Conservation (phyloP, 1,140 invertebrate species). For the Musca vetustissima region DNA sequence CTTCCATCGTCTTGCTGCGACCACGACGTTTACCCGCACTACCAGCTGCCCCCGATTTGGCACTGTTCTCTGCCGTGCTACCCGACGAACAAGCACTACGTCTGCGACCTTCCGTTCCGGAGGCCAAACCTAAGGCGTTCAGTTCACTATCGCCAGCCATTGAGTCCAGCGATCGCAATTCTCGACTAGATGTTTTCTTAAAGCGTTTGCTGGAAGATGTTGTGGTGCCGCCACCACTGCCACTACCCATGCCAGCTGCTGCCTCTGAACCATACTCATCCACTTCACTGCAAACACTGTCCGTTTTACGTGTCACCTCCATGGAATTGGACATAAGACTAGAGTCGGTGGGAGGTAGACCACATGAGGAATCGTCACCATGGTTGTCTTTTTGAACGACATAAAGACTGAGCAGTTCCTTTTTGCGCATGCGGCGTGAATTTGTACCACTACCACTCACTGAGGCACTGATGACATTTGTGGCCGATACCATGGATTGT, state of each 20-base stretch:
- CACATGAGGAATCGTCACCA: slow-evolving; percentile 68
- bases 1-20: slow-evolving; percentile 54
- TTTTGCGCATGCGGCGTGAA: slow-evolving; percentile 83
- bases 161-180: slow-evolving; percentile 57
- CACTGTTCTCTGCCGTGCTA: slow-evolving; percentile 47
- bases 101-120: slow-evolving; percentile 51
- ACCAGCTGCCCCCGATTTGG: slow-evolving; percentile 44
- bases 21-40: slow-evolving; percentile 50
- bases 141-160: slow-evolving; percentile 33
- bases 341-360: slow-evolving; percentile 52
- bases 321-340: slow-evolving; percentile 30
- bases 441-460: slow-evolving; percentile 62
- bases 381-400: slow-evolving; percentile 82
- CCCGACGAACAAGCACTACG: slow-evolving; percentile 56
- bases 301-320: slow-evolving; percentile 40
- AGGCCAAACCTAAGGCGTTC: slow-evolving; percentile 30
- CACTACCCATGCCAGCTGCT: background rate
- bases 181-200: slow-evolving; percentile 53
- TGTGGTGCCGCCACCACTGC: too few relatives aligned
- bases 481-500: slow-evolving; percentile 38
- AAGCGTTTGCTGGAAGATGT: slow-evolving; percentile 57
- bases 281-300: slow-evolving; percentile 34
- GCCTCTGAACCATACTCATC: slow-evolving; percentile 34
- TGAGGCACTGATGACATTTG: slow-evolving; percentile 34
- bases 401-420: slow-evolving; percentile 81